Percentiles rank a stretch among this genome's conserved stretches.
Conservation (phyloP, 2,113 vertebrate genomes). For the Coturnix japonica region DNA sequence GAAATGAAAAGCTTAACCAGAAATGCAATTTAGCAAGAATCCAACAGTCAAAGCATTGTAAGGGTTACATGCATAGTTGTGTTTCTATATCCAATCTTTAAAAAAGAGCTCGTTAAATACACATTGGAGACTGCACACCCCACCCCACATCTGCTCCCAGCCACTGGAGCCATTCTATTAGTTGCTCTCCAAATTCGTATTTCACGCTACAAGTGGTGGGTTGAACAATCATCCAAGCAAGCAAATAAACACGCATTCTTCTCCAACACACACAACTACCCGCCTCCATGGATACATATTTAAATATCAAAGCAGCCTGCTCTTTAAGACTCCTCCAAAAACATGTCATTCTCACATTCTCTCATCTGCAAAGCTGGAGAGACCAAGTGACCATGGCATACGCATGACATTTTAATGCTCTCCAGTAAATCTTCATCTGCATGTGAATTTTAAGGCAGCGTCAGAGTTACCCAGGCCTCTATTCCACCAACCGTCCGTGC, state of each 20-base stretch:
- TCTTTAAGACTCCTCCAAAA: conserved; percentile 21
- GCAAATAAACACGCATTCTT: background rate
- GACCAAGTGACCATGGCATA: rapidly evolving
- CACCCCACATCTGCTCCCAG: conserved; percentile 30
- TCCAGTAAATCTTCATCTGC: background rate
- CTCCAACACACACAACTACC: conserved; percentile 32
- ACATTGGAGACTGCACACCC: background rate
- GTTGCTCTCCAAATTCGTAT: background rate
- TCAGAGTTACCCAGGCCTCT: background rate
- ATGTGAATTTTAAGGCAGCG: background rate
- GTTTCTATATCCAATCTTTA: background rate
- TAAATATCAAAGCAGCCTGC: background rate
- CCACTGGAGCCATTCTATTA: background rate
- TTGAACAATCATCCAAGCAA: background rate
- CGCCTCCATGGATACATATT: background rate
- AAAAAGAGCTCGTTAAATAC: background rate
- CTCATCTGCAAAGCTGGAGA: conserved; percentile 1
- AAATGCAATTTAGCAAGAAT: background rate
- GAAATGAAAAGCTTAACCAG: background rate
- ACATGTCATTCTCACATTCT: background rate
- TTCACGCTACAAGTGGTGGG: background rate
- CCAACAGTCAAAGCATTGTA: background rate
- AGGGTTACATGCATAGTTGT: background rate
- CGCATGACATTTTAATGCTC: background rate
- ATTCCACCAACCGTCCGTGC: background rate